phyloP scores from a whole-genome alignment of 1,140 invertebrate genomes.

The Temnothorax nylanderi region DNA sequence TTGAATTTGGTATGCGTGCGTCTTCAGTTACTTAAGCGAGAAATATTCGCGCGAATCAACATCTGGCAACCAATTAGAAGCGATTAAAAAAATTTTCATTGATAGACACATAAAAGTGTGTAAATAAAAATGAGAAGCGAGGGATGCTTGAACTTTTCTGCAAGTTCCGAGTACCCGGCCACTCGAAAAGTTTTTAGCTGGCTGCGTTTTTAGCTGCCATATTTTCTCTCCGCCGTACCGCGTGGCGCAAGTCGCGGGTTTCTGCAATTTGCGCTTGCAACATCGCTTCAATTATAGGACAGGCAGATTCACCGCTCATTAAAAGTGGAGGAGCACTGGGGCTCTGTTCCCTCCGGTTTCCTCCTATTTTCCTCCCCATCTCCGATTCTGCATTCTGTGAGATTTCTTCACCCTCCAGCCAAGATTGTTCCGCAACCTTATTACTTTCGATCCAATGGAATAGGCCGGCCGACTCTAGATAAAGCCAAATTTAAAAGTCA shows the following conservation, averaged over 20 bases:
- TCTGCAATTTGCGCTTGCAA: slow-evolving; percentile 68
- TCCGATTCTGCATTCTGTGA: slow-evolving; percentile 21
- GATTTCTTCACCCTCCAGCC: slow-evolving; percentile 3
- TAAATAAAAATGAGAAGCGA: slow-evolving; percentile 52
- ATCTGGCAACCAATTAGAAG: slow-evolving; percentile 28
- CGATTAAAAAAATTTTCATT: slow-evolving; percentile 9
- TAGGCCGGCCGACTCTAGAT: slow-evolving; percentile 31
- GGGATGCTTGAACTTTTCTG: slow-evolving; percentile 62
- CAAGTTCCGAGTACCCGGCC: slow-evolving; percentile 64
- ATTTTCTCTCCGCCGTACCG: slow-evolving; percentile 2
- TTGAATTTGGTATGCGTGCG: background rate
- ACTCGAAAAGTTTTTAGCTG: slow-evolving; percentile 70
- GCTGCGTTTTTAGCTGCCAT: slow-evolving; percentile 57
- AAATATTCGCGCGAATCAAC: slow-evolving; percentile 2
- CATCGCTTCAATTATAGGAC: slow-evolving; percentile 73
- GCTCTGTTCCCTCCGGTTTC: slow-evolving; percentile 31
- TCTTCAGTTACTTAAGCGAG: background rate
- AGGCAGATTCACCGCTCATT: slow-evolving; percentile 71
- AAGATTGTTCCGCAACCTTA: slow-evolving; percentile 67
- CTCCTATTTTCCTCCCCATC: background rate
- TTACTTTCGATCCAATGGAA: slow-evolving; percentile 62
- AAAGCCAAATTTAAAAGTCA: slow-evolving; percentile 49
- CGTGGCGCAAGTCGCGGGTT: slow-evolving; percentile 23
- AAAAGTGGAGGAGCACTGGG: slow-evolving; percentile 50
- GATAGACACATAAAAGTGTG: slow-evolving; percentile 17